Evolutionary conservation across 1,140 invertebrate genomes (phyloP), one percentile per base, ranked within the genome.

Genomic region (Drosophila arizonae): DNA sequence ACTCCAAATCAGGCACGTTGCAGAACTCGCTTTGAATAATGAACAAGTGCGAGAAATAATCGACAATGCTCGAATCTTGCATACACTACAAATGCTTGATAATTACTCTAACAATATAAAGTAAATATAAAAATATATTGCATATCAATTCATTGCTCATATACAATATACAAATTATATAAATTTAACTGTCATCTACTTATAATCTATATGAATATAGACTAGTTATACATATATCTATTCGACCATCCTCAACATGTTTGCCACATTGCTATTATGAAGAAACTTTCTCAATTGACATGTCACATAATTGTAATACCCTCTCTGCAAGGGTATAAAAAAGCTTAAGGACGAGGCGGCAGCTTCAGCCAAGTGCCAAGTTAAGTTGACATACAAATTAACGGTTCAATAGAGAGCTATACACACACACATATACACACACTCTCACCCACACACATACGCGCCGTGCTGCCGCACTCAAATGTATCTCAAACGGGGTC

Each of bases 381-480:
- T 74, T 79, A 82, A 82, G 82, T 79, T 88, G 79, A 77, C 72
- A 79, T 72, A 78, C 72, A 73, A 87, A 87, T 87, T 87, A 87
- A 88, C 82, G 79, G 84, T 87, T 87, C 84, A 87, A 87, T 87
- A 81, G 82, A 82, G 63, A 48, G 62, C 45, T 52, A 51, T 30
- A 62, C 56, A 56, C 43, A 79, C 62, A 63, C 62, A 45, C 50
- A 61, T 50, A 57, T 21, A 26, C 36, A 41, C 39, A 17, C n/a
- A 33, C 8, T 5, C 4, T 6, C 28, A 30, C 28, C 28, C 28
- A 28, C 30, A 50, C 15, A 46, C 33, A 36, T 36, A 9, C 33
- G 33, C 33, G 6, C 3, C 10, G 36, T 11, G 36, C 36, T 39
- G 36, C 2, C 36, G 36, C 36, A 39, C 36, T 39, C 11, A 39